Evolutionary conservation across 2,113 vertebrate genomes (phyloP).

Genomic region (Poicephalus gulielmi): DNA sequence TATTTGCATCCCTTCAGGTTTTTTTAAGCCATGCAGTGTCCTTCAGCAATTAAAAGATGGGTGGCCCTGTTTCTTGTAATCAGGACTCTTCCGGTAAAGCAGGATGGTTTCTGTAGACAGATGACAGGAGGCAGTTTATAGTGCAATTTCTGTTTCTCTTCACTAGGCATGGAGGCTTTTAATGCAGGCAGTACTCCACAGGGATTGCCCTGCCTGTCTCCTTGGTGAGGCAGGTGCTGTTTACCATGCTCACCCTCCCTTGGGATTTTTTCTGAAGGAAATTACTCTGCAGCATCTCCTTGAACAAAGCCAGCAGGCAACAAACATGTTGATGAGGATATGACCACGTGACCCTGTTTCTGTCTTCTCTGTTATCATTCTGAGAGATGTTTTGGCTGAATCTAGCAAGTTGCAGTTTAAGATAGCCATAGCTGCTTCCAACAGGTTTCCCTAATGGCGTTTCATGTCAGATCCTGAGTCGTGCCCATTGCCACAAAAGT

Average conservation of each 20-base stretch:
- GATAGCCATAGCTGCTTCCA: not conserved
- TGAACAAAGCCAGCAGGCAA: not conserved
- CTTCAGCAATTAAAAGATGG: constrained; percentile 20
- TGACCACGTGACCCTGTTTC: not conserved
- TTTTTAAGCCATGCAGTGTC: not conserved
- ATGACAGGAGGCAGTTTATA: not conserved
- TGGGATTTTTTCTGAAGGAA: not conserved
- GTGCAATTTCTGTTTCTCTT: not conserved
- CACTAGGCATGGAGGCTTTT: not conserved
- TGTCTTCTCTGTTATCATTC: not conserved
- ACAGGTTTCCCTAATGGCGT: not conserved
- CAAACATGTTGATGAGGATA: not conserved
- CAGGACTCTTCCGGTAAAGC: not conserved
- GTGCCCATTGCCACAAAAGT: not conserved
- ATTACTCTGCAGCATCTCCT: not conserved
- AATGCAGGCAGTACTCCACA: not conserved
- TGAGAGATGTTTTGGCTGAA: not conserved
- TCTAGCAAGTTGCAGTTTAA: not conserved
- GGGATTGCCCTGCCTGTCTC: not conserved
- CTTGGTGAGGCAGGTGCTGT: not conserved
- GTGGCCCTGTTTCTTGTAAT: not conserved
- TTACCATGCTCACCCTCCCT: not conserved
- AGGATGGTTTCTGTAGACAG: not conserved
- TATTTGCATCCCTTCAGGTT: not conserved
- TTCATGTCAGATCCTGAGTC: not conserved